Percentiles rank a stretch among this genome's conserved stretches.
These are phyloP conservation scores for Malurus splendens DNA, from an alignment of 2,797 vertebrate genomes.

Conservation along the genomic window DNA sequence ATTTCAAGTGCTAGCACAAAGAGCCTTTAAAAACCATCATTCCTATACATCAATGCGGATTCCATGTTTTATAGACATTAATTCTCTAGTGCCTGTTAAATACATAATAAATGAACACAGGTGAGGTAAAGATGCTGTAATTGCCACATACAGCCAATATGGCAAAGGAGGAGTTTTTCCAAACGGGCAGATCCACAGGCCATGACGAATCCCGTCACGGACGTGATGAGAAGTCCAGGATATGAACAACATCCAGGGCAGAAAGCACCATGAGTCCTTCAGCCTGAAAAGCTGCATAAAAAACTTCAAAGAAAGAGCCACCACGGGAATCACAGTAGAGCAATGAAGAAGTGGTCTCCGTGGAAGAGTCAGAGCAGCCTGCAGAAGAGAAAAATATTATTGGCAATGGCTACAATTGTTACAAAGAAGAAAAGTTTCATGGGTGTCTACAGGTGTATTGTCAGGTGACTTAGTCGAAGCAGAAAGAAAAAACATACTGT, in stretches of 20 bases:
- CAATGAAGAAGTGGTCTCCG: constrained; percentile 91
- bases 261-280: constrained; percentile 92
- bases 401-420: not conserved
- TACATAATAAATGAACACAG: constrained; percentile 93
- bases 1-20: not conserved
- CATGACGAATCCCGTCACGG: constrained; percentile 88
- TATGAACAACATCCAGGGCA: constrained; percentile 95
- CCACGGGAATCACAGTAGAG: constrained; percentile 86
- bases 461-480: not conserved
- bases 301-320: constrained; percentile 84
- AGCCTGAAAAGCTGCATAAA: constrained; percentile 87
- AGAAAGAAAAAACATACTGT: not conserved
- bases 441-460: not conserved
- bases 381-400: not conserved
- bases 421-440: not conserved
- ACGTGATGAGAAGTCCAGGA: constrained; percentile 93
- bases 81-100: constrained; percentile 88
- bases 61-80: constrained; percentile 90
- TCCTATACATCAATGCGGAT: constrained; percentile 86
- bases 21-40: not conserved
- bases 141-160: constrained; percentile 91
- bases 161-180: constrained; percentile 90
- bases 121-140: constrained; percentile 90
- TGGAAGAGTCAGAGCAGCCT: constrained; percentile 88
- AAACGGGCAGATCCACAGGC: constrained; percentile 92